Evolutionary conservation across 2,888 invertebrate genomes (phyloP), one percentile per base, ranked within the genome.

Genomic region (Phania funesta): DNA sequence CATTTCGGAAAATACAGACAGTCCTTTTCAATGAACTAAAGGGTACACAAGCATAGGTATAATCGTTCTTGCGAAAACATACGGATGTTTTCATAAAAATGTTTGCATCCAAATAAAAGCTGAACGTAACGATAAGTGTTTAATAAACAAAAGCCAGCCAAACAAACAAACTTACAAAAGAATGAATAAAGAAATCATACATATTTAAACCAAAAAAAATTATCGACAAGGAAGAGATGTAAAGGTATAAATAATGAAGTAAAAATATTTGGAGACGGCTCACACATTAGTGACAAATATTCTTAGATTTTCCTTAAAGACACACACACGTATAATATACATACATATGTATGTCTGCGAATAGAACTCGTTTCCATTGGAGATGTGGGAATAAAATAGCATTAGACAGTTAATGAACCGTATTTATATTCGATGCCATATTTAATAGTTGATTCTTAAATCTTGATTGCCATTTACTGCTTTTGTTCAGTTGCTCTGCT

Each of bases 111-210:
- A 65, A 65, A 71, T 38, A 41, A 65, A 44, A 70, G 68, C 75
- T 58, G 35, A 75, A 70, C 70, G 44, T 62, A 48, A 44, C 20
- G 80, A 81, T 77, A 74, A 82, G 74, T 74, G 73, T 68, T 68
- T 46, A 56, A 77, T 74, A 76, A 82, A 78, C 74, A 78, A 75
- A 65, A 68, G 44, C 20, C 74, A 58, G 54, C 24, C 41, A 56
- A 56, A 38, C 41, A 71, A 78, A 50, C 38, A 18, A 38, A 38
- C 18, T 11, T 32, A 70, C n/a, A 1, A 46, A 48, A n/a, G 22
- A 56, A 58, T 22, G 11, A 62, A 20, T 13, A 13, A 58, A 52
- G 7, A 4, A 54, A 26, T 13, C 22, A 38, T 13, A 20, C 18
- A 18, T 26, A 16, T 67, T n/a, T n/a, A n/a, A n/a, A n/a, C n/a